Evolutionary conservation across 2,888 invertebrate species (phyloP).

Genomic region (Eutolmus rufibarbis): DNA sequence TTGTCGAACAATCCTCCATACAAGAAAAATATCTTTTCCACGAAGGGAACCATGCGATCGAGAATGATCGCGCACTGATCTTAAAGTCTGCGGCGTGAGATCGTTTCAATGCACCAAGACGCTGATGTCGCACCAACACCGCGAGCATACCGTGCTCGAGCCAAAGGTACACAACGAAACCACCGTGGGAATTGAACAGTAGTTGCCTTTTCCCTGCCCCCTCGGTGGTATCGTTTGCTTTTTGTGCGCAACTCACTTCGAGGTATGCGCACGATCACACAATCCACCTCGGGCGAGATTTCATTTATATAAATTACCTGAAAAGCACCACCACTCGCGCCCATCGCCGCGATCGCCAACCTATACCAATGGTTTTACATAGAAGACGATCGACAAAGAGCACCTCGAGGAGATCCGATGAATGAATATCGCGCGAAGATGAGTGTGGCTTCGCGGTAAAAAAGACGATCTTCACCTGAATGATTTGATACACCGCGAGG

Average conservation of each 20-base stretch:
- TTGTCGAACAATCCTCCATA: constrained; percentile 8
- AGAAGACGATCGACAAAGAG: not conserved
- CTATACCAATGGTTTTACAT: not conserved
- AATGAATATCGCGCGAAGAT: constrained; percentile 32
- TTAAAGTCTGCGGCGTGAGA: constrained; percentile 23
- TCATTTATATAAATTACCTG: constrained; percentile 47
- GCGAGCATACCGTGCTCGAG: not conserved
- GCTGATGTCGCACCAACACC: not conserved
- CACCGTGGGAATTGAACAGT: constrained; percentile 63
- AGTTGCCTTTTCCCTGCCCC: constrained; percentile 50
- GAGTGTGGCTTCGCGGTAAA: not conserved
- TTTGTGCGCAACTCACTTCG: constrained; percentile 35
- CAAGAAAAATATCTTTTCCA: constrained; percentile 14
- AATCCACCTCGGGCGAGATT: constrained; percentile 47
- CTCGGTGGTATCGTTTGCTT: constrained; percentile 41
- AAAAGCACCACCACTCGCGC: constrained; percentile 18
- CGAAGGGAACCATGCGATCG: constrained; percentile 23
- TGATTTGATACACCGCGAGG: constrained; percentile 25
- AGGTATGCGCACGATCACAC: constrained; percentile 46
- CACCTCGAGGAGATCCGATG: constrained; percentile 23
- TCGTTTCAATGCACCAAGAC: constrained; percentile 17
- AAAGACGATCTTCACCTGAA: not conserved
- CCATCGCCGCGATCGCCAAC: not conserved
- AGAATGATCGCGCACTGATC: constrained; percentile 37
- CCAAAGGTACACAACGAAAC: constrained; percentile 7